Evolutionary conservation across 2,888 invertebrate genomes (phyloP).

Genomic region (Cynaeus angustus): DNA sequence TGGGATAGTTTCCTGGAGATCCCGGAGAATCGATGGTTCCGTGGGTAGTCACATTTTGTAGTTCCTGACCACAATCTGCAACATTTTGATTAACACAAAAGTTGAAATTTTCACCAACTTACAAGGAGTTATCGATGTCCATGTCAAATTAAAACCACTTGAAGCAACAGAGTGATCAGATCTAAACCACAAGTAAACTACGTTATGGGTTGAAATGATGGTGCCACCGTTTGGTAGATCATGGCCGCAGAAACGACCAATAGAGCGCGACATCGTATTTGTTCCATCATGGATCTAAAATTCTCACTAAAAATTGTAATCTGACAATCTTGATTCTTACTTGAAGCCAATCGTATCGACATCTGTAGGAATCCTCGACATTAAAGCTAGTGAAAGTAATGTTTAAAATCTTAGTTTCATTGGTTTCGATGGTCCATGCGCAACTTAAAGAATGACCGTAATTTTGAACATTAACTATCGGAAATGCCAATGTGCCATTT

Average conservation of each 20-base stretch:
- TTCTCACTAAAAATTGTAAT: constrained; percentile 10
- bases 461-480: constrained; percentile 64
- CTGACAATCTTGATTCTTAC: constrained; percentile 64
- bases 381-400: constrained; percentile 86
- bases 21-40: constrained; percentile 91
- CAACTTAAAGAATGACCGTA: constrained; percentile 82
- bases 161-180: constrained; percentile 79
- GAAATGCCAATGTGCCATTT: constrained; percentile 80
- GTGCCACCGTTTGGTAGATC: constrained; percentile 80
- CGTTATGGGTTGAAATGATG: constrained; percentile 85
- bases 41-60: constrained; percentile 74
- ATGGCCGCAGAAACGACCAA: constrained; percentile 89
- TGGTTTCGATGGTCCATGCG: constrained; percentile 86
- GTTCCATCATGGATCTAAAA: constrained; percentile 90
- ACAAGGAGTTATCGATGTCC: constrained; percentile 82
- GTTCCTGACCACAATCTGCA: constrained; percentile 80
- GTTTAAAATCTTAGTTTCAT: constrained; percentile 82
- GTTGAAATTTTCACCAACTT: constrained; percentile 45
- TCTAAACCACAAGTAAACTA: constrained; percentile 86
- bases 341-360: constrained; percentile 82
- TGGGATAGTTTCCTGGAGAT: constrained; percentile 90
- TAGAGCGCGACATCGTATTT: constrained; percentile 79
- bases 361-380: constrained; percentile 80
- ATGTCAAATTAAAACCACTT: constrained; percentile 85
- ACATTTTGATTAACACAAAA: constrained; percentile 2